Percentiles rank a stretch among this genome's conserved stretches.
Conservation (phyloP, 2,888 invertebrate species). For the Dinocampus coccinellae region DNA sequence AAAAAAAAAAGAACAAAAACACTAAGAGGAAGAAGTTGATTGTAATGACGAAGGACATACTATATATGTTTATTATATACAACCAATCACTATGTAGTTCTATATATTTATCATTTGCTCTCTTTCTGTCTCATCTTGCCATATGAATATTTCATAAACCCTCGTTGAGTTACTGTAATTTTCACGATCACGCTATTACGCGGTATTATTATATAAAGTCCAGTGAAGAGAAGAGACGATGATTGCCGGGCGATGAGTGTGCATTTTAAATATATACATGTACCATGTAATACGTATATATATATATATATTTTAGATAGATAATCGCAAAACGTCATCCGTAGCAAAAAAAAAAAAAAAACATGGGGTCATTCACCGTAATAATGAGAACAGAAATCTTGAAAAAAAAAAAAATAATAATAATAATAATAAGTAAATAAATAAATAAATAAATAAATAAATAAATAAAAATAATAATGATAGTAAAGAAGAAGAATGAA, state of each 20-base stretch:
- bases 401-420: no score
- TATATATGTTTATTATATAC: conserved; percentile 22
- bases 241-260: conserved; percentile 30
- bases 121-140: background rate
- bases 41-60: conserved; percentile 27
- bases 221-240: conserved; percentile 16
- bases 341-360: background rate
- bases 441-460: background rate
- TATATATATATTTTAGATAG: background rate
- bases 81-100: conserved; percentile 23
- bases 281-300: no score
- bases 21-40: conserved; percentile 36
- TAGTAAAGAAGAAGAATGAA: no score
- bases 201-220: conserved; percentile 32
- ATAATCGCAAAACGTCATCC: conserved; percentile 3
- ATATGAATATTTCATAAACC: conserved; percentile 47
- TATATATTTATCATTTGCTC: background rate
- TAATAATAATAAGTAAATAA: background rate
- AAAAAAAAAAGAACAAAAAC: conserved; percentile 16
- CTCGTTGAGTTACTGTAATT: conserved; percentile 42
- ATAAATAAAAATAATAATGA: background rate
- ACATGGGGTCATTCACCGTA: conserved; percentile 10
- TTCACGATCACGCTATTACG: conserved; percentile 31
- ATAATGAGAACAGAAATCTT: no score
- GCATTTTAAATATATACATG: conserved; percentile 25